These are phyloP conservation scores for Danaus chrysippus DNA, from an alignment of 2,888 invertebrate genomes.

Conservation along the genomic window DNA sequence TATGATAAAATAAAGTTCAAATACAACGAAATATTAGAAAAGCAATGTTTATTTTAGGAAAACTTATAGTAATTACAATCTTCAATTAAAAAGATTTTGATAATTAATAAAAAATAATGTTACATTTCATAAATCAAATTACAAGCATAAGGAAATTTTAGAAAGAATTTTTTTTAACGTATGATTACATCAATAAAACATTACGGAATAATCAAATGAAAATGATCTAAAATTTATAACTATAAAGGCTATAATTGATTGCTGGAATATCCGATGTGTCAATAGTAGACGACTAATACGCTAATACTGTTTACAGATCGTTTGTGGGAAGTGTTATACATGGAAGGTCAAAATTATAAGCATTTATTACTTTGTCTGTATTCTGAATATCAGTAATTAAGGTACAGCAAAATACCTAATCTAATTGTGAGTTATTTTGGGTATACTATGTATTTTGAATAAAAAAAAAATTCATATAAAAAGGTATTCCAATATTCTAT, in stretches of 20 bases:
- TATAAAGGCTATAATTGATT: conserved; percentile 27
- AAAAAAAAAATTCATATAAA: too few relatives aligned
- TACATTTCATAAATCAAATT: conserved; percentile 12
- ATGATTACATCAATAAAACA: conserved; percentile 21
- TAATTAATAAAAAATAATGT: not conserved
- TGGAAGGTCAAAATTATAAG: conserved; percentile 21
- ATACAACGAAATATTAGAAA: too few relatives aligned
- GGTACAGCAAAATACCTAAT: too few relatives aligned
- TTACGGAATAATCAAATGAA: conserved; percentile 24
- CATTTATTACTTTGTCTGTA: conserved; percentile 15
- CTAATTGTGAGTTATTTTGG: too few relatives aligned
- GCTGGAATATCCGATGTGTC: conserved; percentile 18
- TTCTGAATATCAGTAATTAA: not conserved
- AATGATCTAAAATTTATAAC: conserved; percentile 20
- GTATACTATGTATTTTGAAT: too few relatives aligned
- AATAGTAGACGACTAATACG: conserved; percentile 30
- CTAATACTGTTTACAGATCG: conserved; percentile 32
- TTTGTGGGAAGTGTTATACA: conserved; percentile 25
- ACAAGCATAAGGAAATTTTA: conserved; percentile 19
- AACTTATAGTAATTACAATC: too few relatives aligned
- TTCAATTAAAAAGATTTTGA: not conserved
- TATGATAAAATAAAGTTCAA: too few relatives aligned
- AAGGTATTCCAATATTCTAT: too few relatives aligned
- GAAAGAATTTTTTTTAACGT: conserved; percentile 17
- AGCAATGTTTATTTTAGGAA: too few relatives aligned